Conservation (phyloP, 2,113 vertebrate species). For the Ailurus styani region DNA sequence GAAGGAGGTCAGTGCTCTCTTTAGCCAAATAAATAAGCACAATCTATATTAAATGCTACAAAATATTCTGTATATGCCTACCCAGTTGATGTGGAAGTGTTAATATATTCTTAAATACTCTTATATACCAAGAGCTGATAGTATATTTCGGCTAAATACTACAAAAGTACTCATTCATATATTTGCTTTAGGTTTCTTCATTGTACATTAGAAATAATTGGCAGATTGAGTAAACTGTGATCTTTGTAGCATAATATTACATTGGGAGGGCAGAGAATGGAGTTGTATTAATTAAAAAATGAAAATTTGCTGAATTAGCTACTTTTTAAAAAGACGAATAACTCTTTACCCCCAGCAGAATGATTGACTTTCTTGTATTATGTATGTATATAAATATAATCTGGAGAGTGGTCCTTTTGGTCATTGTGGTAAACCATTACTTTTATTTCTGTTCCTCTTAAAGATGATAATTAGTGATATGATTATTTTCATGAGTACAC, state of each 20-base stretch:
- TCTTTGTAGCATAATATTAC: not conserved
- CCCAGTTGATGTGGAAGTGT: not conserved
- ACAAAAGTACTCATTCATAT: not conserved
- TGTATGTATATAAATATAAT: not conserved
- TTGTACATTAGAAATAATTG: constrained; percentile 20
- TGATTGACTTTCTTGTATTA: not conserved
- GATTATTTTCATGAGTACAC: not conserved
- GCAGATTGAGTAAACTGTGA: not conserved
- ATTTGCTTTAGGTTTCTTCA: not conserved
- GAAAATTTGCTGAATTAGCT: not conserved
- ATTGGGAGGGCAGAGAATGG: not conserved
- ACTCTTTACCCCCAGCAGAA: not conserved
- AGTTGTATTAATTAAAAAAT: not conserved
- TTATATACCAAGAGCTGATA: not conserved
- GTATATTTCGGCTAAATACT: not conserved
- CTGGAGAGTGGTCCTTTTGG: not conserved
- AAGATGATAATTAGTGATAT: not conserved
- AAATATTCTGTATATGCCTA: not conserved
- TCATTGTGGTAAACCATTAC: not conserved
- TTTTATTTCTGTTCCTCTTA: not conserved
- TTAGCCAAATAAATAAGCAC: not conserved
- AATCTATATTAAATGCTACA: not conserved
- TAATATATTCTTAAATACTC: not conserved
- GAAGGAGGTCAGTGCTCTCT: not conserved
- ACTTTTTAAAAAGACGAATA: not conserved